Conservation (phyloP, 1,140 invertebrate species). For the Sycobia sp. region DNA sequence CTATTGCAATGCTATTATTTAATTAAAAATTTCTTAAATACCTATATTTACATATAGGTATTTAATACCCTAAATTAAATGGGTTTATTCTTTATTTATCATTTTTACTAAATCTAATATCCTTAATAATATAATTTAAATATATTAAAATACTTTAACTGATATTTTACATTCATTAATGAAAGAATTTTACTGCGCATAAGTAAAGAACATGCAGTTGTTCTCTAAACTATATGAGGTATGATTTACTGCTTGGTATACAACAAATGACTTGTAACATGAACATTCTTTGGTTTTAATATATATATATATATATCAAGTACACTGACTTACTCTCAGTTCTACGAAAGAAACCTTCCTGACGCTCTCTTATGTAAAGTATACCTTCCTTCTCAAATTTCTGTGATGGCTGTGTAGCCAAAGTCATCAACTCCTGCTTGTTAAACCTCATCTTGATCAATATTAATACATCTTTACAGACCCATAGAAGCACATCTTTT, state of each 20-base stretch:
- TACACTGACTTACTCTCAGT: constrained; percentile 77
- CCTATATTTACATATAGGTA: too few relatives aligned
- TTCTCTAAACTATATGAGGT: constrained; percentile 23
- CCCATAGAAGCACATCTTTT: constrained; percentile 4
- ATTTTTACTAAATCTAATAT: neutral
- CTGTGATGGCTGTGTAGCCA: constrained; percentile 83
- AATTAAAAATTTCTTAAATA: too few relatives aligned
- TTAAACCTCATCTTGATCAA: constrained; percentile 83
- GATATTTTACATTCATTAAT: constrained; percentile 6
- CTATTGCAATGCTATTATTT: too few relatives aligned
- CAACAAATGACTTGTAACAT: constrained; percentile 17
- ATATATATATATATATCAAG: constrained; percentile 8
- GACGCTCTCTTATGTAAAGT: constrained; percentile 82
- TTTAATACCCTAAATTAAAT: constrained; percentile 8
- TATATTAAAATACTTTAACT: constrained; percentile 4
- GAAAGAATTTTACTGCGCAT: constrained; percentile 10
- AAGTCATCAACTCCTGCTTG: constrained; percentile 81
- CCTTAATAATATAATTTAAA: too few relatives aligned
- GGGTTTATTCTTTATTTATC: neutral
- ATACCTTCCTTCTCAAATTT: constrained; percentile 93
- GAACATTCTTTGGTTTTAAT: constrained; percentile 13
- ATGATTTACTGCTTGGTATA: constrained; percentile 15
- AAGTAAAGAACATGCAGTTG: constrained; percentile 27
- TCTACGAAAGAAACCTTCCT: constrained; percentile 89
- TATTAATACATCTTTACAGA: constrained; percentile 28